These are phyloP conservation scores for Plumapathes pennacea DNA, from an alignment of 92 coral and sea anemone genomes.

Conservation along the genomic window DNA sequence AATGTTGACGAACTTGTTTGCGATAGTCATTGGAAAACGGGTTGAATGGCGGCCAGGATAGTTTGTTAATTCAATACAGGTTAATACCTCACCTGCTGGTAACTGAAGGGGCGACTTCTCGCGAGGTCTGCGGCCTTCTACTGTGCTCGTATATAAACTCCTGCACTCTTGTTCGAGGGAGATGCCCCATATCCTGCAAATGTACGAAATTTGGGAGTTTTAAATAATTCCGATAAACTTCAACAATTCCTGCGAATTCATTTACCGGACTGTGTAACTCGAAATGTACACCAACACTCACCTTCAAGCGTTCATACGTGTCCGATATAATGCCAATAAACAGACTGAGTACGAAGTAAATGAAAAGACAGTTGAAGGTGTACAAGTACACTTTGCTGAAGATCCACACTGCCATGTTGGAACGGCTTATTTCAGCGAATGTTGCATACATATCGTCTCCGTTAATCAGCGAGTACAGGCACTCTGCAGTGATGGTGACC, in stretches of 20 bases:
- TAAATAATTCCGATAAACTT: not conserved
- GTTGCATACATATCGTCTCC: conserved; percentile 94
- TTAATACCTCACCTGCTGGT: no score
- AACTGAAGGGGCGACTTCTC: no score
- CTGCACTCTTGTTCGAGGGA: conserved; percentile 46
- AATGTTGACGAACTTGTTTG: no score
- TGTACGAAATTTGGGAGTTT: not conserved
- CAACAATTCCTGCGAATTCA: no score
- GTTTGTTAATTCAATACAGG: no score
- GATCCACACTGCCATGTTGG: conserved; percentile 57
- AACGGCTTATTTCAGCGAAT: conserved; percentile 33
- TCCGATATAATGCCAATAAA: conserved; percentile 95
- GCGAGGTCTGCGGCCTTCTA: conserved; percentile 16
- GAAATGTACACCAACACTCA: no score
- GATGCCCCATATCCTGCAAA: conserved; percentile 63
- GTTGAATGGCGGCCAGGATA: no score
- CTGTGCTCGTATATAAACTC: conserved; percentile 50
- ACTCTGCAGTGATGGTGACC: conserved; percentile 76
- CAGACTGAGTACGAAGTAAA: conserved; percentile 90
- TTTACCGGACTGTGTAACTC: no score
- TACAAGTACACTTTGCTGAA: conserved; percentile 90
- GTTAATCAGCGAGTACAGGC: conserved; percentile 84
- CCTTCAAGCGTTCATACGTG: conserved; percentile 92
- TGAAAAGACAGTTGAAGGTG: conserved; percentile 82
- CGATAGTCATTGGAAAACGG: no score